Percentiles rank a stretch among this genome's conserved stretches.
These are phyloP conservation scores for Melanotaenia parkinsoni DNA, from an alignment of 2,797 vertebrate genomes.

Conservation along the genomic window DNA sequence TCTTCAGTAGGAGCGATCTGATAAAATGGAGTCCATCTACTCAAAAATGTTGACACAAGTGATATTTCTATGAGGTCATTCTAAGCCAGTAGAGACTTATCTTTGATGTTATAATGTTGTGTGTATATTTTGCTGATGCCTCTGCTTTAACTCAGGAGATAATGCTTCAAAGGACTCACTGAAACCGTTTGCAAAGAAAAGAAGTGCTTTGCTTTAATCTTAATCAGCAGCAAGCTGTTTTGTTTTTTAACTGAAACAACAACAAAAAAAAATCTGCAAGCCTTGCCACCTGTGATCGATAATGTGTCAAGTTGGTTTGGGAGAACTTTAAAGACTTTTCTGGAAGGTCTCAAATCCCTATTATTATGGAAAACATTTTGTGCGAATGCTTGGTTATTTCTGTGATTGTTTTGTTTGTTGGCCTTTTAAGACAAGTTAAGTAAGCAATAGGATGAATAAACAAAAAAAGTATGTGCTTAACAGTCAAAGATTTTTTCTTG, in stretches of 20 bases:
- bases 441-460: too few relatives aligned
- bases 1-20: slow-evolving; percentile 52
- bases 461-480: not conserved
- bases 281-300: slow-evolving; percentile 39
- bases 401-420: too few relatives aligned
- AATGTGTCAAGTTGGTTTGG: slow-evolving; percentile 25
- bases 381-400: too few relatives aligned
- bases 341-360: not conserved
- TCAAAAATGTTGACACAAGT: slow-evolving; percentile 64
- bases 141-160: slow-evolving; percentile 10
- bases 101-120: slow-evolving; percentile 25
- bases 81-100: slow-evolving; percentile 31
- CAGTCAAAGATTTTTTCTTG: not conserved
- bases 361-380: not conserved
- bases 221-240: slow-evolving; percentile 11
- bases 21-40: slow-evolving; percentile 64
- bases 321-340: slow-evolving; percentile 41
- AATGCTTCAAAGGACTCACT: slow-evolving; percentile 22
- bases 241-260: slow-evolving; percentile 42
- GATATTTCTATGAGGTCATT: slow-evolving; percentile 67
- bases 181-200: not conserved
- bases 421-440: too few relatives aligned
- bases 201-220: slow-evolving; percentile 12
- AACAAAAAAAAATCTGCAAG: not conserved
- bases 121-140: slow-evolving; percentile 33